Evolutionary conservation across 35 echinoderm and acorn worm genomes (phyloP), one percentile per base, ranked within the genome.

Genomic region (Diadema setosum): DNA sequence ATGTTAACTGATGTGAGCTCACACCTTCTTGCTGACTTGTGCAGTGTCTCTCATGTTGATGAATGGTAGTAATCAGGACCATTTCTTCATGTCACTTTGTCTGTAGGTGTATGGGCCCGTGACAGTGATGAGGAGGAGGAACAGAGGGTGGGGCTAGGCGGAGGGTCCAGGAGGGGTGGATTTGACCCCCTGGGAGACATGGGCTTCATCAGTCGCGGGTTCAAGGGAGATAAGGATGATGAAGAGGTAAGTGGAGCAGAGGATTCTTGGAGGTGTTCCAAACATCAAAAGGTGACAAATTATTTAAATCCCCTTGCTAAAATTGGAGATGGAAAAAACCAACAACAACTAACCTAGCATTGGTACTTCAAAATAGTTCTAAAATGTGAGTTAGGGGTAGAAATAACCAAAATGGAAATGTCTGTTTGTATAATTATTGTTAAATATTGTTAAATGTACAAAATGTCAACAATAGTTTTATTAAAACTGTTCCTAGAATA

Each of bases 61-160:
- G n/a, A n/a, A 46, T 14, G 44, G 37, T 50, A 33, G 44, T 23
- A 45, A 83, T 29, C 8, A 30, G 1, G 17, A 52, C 25, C 26
- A 20, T 50, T 16, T 49, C 24, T 27, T 55, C 0, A 43, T 14
- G 36, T 8, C 2, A 18, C 31, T 45, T 6, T 17, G 46, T 83
- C 16, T 67, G 0, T 39, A 96, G 94, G 94, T 88, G 81, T 96
- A 3, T 96, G 91, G 91, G 94, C 94, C 35, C 50, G 42, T 34
- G 90, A 97, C 25, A 97, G 94, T 88, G 94, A 97, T 83, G 94
- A 97, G 3, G 94, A 97, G 69, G 58, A 33, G 1, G 90, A 97
- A 34, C 84, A 69, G 26, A 23, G 87, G 63, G 25, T 41, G 27
- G 94, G 94, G 37, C 69, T 97, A 40, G 94, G 94, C 5, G 43